Base-by-base conservation (phyloP, 2,797 vertebrate genomes). In the Rhinichthys osculus region DNA sequence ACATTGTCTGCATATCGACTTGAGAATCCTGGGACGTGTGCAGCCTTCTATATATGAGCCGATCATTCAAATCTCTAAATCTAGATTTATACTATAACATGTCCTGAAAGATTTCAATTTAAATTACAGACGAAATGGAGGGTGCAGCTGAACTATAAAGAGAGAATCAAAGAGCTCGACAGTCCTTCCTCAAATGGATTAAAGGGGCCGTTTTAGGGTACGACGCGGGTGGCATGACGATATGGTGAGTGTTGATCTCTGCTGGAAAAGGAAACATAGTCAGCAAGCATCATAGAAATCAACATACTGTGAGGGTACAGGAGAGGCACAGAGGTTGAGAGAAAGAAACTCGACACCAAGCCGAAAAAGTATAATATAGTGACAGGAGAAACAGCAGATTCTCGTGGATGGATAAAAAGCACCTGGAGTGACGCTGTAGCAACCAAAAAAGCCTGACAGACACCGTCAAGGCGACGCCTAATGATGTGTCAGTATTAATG, bases 401-500 rank as follows among this genome's bases (percentile, higher is more conserved):
- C 54, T 33, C 14, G 19, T 38, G 67, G 38, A 64, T 71, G 50
- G 50, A 78, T 70, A 35, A 80, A 80, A 73, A 27, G 30, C 69
- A 73, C 83, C 74, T 85, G 76, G 64, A 47, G 38, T 69, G 73
- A 54, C 66, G 35, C 38, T 50, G 52, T 47, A 57, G 83, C 50
- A 35, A 59, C 67, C 79, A 78, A 85, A 81, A 62, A 62, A 54
- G 50, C 74, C 52, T 85, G 52, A 59, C 54, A 62, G 78, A 83
- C 85, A 78, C 8, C 52, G 52, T 86, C 38, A 42, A 69, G 66
- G 78, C 54, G 7, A 85, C 35, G 10, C 47, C 11, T 67, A 38
- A 69, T 69, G 44, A 77, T 77, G 27, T 76, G 67, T 79, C 66
- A 62, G 38, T 50, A 21, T 72, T 73, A 42, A 70, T 59, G 66